These are phyloP conservation scores for Nomia melanderi DNA, from an alignment of 1,140 invertebrate species.

Conservation along the genomic window DNA sequence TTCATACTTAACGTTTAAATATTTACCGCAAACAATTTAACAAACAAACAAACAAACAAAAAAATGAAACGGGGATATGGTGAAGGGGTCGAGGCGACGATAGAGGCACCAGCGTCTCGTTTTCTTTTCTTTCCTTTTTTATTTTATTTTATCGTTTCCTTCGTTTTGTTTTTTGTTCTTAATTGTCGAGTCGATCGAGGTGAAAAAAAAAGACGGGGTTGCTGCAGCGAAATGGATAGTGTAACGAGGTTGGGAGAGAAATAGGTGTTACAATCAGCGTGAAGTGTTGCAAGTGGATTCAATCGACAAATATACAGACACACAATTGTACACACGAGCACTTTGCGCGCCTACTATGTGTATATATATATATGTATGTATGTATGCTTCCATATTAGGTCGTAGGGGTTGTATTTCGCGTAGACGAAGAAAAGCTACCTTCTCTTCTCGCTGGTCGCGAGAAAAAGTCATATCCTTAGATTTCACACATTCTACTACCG, in stretches of 20 bases:
- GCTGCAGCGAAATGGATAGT: too few relatives aligned
- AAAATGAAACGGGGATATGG: conserved; percentile 36
- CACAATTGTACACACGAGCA: conserved; percentile 13
- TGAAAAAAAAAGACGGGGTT: too few relatives aligned
- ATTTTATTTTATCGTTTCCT: too few relatives aligned
- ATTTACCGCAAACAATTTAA: conserved; percentile 39
- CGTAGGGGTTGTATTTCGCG: conserved; percentile 44
- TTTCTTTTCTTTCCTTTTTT: too few relatives aligned
- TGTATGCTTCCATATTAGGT: conserved; percentile 59
- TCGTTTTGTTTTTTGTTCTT: too few relatives aligned
- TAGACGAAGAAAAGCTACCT: conserved; percentile 21
- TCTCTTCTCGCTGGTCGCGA: conserved; percentile 31
- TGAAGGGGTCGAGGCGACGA: conserved; percentile 16
- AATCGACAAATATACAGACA: too few relatives aligned
- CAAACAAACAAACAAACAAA: too few relatives aligned
- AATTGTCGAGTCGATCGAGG: too few relatives aligned
- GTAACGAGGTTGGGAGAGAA: too few relatives aligned
- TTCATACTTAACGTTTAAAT: conserved; percentile 63
- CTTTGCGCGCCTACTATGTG: conserved; percentile 28
- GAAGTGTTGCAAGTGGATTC: too few relatives aligned
- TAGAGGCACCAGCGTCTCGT: conserved; percentile 37
- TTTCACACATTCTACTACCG: conserved; percentile 58
- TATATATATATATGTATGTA: conserved; percentile 48
- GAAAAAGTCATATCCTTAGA: conserved; percentile 71
- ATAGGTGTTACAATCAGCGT: too few relatives aligned